Conservation (phyloP, 2,113 vertebrate species). For the Tursiops truncatus region DNA sequence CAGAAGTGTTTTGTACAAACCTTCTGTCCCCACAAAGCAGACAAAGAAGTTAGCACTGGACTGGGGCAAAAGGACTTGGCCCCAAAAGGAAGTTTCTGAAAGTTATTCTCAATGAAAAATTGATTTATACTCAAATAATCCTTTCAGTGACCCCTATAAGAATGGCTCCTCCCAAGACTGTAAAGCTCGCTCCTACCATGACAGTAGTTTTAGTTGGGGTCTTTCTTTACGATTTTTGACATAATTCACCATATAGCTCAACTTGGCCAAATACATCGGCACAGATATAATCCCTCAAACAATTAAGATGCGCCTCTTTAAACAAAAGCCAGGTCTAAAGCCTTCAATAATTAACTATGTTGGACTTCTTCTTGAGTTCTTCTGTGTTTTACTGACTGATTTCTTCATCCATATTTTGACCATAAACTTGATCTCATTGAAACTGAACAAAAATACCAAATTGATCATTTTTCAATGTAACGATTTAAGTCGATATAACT, state of each 20-base stretch:
- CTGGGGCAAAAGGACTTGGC: background rate
- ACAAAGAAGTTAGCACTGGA: background rate
- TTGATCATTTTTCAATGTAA: background rate
- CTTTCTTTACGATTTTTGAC: background rate
- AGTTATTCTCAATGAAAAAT: conserved; percentile 19
- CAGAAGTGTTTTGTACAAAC: background rate
- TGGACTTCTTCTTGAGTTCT: background rate
- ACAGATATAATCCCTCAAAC: background rate
- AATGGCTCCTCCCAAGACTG: background rate
- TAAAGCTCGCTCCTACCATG: background rate
- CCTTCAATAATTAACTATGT: background rate
- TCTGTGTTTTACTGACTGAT: background rate
- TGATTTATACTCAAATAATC: conserved; percentile 2
- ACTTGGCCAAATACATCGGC: background rate
- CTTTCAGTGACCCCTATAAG: background rate
- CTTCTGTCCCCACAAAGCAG: background rate
- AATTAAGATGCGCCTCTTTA: background rate
- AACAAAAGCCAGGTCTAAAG: background rate
- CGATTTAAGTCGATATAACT: background rate
- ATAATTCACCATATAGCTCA: background rate
- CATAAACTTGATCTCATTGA: background rate
- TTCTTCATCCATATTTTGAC: background rate
- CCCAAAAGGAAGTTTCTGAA: background rate
- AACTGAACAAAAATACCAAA: conserved; percentile 8
- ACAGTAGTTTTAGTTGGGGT: background rate